Evolutionary conservation across 2,113 vertebrate genomes (phyloP), one percentile per base, ranked within the genome.

Genomic region (Columba livia): DNA sequence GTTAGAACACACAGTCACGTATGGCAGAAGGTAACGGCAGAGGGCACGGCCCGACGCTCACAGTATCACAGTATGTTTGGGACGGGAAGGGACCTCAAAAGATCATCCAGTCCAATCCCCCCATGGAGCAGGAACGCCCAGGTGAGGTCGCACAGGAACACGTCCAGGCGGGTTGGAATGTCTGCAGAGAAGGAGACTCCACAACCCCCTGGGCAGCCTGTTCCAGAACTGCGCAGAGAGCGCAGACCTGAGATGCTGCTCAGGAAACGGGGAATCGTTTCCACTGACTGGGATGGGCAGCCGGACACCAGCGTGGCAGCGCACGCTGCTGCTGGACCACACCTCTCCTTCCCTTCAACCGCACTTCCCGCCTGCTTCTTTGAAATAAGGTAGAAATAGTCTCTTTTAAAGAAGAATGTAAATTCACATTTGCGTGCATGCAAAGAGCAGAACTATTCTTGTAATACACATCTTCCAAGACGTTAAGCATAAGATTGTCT

Each of bases 241-340:
- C 54, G 53, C 13, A 48, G 57, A 47, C 5, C 15, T 47, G 14
- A 2, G 23, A 34, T 10, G 19, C 29, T 21, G 26, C 38, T n/a
- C 53, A 23, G 23, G 38, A 38, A 53, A 23, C 11, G 36, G 57
- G 34, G 32, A 58, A 62, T 6, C 4, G 15, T 9, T 77, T 47
- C 62, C 54, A 31, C 29, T 4, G 14, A 47, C 48, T 77, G 60
- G 54, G 56, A 2, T 6, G 54, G 23, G 32, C 57, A 79, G 23
- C 20, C 20, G 25, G 65, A 32, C 5, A 40, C 1, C 2, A 42
- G 15, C 4, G 11, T 57, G n/a, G 64, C 6, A 10, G 50, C 3
- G n/a, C 40, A 42, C 2, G 0, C 23, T 57, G n/a, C 40, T 26
- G 3, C 15, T 3, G 34, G 51, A 48, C 15, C 1, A 2, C 44